These are phyloP conservation scores for Dynastes maya DNA, from an alignment of 2,888 invertebrate species.

Conservation along the genomic window DNA sequence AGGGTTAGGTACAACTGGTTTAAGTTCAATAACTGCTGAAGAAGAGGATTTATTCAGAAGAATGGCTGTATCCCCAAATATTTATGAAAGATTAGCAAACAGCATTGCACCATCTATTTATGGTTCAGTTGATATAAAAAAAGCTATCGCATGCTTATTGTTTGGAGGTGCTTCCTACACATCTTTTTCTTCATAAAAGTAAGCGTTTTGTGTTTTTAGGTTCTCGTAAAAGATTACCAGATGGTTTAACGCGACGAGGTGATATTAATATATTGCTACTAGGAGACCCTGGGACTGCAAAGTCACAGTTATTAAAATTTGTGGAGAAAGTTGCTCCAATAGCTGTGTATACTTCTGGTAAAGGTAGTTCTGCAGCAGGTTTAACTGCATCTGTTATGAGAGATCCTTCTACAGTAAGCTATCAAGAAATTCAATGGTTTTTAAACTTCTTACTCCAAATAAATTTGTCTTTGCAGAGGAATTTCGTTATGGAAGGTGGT, in stretches of 20 bases:
- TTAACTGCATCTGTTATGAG: slow-evolving; percentile 97
- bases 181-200: neutral
- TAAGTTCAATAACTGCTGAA: slow-evolving; percentile 74
- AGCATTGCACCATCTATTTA: slow-evolving; percentile 98
- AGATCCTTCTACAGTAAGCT: slow-evolving; percentile 90
- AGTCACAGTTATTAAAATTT: slow-evolving; percentile 97
- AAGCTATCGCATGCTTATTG: slow-evolving; percentile 94
- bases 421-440: slow-evolving; percentile 26
- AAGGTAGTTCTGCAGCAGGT: slow-evolving; percentile 99
- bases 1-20: slow-evolving; percentile 79
- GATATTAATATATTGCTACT: slow-evolving; percentile 96
- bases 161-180: slow-evolving; percentile 83
- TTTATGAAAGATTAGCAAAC: slow-evolving; percentile 90
- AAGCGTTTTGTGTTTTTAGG: slow-evolving; percentile 68
- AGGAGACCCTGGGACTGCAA: slow-evolving; percentile 99
- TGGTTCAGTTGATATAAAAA: slow-evolving; percentile 95
- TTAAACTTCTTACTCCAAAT: neutral
- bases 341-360: slow-evolving; percentile 98
- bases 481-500: slow-evolving; percentile 98
- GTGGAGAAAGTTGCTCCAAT: slow-evolving; percentile 96
- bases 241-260: slow-evolving; percentile 95
- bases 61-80: slow-evolving; percentile 87
- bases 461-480: slow-evolving; percentile 76
- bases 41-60: slow-evolving; percentile 89
- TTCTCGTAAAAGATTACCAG: slow-evolving; percentile 90